Conservation (phyloP, 2,113 vertebrate genomes). For the Corythornis cristatus region DNA sequence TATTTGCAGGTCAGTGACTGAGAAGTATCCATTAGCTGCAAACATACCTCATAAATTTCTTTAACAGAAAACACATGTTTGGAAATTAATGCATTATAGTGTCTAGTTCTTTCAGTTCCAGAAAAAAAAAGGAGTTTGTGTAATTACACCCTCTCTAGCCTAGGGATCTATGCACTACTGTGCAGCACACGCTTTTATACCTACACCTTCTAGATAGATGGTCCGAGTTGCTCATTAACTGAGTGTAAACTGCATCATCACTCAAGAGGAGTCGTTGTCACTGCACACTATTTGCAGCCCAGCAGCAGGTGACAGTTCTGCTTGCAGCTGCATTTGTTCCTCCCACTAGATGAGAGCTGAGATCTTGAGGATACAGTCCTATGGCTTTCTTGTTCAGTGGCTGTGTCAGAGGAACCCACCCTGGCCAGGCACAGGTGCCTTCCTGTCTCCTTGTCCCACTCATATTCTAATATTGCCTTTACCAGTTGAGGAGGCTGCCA, state of each 20-base stretch:
- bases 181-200: neutral
- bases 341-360: neutral
- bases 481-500: neutral
- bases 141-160: neutral
- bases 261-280: neutral
- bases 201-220: too few species aligned
- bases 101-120: neutral
- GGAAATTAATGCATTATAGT: neutral
- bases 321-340: neutral
- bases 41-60: neutral
- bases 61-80: neutral
- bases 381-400: neutral
- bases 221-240: neutral
- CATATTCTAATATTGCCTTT: rapidly evolving
- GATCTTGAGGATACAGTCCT: neutral
- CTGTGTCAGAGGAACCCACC: neutral
- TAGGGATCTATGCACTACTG: neutral
- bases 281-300: neutral
- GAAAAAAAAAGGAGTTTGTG: neutral
- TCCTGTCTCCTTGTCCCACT: neutral
- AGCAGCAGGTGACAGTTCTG: neutral
- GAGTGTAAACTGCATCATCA: neutral
- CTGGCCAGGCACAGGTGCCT: neutral
- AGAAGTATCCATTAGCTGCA: neutral
- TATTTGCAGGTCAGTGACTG: neutral